Conservation (phyloP, 2,113 vertebrate genomes). For the Gopherus flavomarginatus region DNA sequence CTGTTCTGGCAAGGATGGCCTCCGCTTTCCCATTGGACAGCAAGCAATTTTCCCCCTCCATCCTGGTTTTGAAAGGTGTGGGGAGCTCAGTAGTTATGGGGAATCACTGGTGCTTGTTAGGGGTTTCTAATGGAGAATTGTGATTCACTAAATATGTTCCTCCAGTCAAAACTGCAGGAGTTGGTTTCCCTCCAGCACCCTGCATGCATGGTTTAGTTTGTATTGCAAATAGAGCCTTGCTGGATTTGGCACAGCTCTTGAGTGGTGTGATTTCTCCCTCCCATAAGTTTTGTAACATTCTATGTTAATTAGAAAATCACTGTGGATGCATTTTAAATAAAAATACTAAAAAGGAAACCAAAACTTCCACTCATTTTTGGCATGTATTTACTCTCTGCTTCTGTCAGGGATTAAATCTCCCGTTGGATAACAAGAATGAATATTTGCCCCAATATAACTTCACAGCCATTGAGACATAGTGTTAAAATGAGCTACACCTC, state of each 20-base stretch:
- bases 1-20: background rate
- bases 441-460: background rate
- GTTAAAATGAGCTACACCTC: constrained; percentile 30
- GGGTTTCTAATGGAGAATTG: background rate
- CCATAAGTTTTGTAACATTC: background rate
- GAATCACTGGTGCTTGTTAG: background rate
- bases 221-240: background rate
- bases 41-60: background rate
- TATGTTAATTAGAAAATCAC: constrained; percentile 3
- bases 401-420: background rate
- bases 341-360: background rate
- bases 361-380: background rate
- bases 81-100: background rate
- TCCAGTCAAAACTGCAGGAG: background rate
- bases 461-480: background rate
- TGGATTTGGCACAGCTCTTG: background rate
- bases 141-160: background rate
- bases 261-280: background rate
- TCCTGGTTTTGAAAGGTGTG: background rate
- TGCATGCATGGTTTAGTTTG: constrained; percentile 15
- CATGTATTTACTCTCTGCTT: constrained; percentile 17
- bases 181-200: background rate
- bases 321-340: constrained; percentile 11
- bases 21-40: fast-evolving
- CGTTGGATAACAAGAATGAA: constrained; percentile 20